A percentile compares a stretch with the other conserved stretches of the same genome.
Evolutionary conservation across 37 sponge, comb jelly and placozoan genomes (phyloP).

Genomic region (Eunapius fragilis): DNA sequence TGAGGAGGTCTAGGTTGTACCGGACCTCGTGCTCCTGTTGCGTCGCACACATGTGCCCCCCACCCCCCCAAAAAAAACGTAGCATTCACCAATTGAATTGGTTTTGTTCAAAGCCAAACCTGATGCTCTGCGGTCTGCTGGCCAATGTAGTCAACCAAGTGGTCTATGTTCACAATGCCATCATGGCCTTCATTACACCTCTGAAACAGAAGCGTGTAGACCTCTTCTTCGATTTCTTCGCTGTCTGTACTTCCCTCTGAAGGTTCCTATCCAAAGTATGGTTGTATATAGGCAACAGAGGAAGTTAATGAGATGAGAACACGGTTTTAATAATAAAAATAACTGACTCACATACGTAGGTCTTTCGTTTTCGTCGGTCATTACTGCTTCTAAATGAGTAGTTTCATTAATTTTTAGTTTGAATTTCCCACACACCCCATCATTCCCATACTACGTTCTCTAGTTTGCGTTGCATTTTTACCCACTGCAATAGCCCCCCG

Average conservation of each 20-base stretch:
- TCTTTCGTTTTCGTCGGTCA: background rate
- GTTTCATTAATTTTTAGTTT: background rate
- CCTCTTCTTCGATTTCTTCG: background rate
- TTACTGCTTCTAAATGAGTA: background rate
- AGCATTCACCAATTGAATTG: background rate
- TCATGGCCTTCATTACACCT: conserved; percentile 28
- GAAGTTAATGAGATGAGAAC: background rate
- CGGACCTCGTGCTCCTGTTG: conserved; percentile 18
- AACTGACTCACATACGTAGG: background rate
- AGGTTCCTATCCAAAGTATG: background rate
- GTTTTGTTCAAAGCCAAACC: background rate
- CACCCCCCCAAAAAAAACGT: background rate
- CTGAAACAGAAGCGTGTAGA: conserved; percentile 29
- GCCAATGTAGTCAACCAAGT: conserved; percentile 30
- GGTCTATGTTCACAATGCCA: conserved; percentile 43
- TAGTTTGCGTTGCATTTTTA: background rate
- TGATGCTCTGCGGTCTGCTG: background rate
- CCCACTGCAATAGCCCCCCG: background rate
- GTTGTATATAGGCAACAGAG: background rate
- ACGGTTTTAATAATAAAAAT: background rate
- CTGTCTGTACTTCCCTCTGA: background rate
- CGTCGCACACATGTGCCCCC: too few species aligned
- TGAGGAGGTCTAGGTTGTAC: conserved; percentile 57
- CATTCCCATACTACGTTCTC: background rate
- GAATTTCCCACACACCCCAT: background rate